Conservation (phyloP, 2,113 vertebrate species). For the Mixornis gularis region DNA sequence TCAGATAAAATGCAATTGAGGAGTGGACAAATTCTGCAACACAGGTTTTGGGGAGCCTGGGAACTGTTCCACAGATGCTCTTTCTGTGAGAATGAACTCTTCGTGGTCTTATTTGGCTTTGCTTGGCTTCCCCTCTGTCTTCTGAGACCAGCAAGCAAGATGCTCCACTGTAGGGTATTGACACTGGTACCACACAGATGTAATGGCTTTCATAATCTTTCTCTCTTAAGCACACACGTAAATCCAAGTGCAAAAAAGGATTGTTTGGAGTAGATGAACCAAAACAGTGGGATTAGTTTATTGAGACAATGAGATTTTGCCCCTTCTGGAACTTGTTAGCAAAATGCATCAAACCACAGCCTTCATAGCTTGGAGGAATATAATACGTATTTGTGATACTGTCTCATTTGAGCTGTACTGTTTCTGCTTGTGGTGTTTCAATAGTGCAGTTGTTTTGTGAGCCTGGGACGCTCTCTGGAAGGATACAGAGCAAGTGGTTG, state of each 20-base stretch:
- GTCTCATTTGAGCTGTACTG: background rate
- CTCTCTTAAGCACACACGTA: background rate
- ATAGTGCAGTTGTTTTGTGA: background rate
- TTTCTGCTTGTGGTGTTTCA: conserved; percentile 1
- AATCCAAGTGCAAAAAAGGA: background rate
- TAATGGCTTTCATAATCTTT: background rate
- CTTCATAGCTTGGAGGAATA: background rate
- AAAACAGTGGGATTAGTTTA: background rate
- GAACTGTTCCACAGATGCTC: background rate
- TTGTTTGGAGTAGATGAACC: background rate
- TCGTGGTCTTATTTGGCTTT: background rate
- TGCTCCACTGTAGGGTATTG: background rate
- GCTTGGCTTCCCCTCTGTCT: background rate
- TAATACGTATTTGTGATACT: background rate
- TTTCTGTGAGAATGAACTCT: background rate
- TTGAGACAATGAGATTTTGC: background rate
- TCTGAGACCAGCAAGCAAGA: background rate
- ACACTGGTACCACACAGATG: background rate
- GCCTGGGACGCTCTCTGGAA: background rate
- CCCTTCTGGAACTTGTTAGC: background rate
- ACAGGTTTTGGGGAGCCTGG: background rate
- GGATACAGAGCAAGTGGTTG: background rate
- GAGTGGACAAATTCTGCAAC: background rate
- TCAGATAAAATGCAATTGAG: background rate
- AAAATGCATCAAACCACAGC: background rate